Evolutionary conservation across 1,140 invertebrate genomes (phyloP).

Genomic region (Cherax destructor): DNA sequence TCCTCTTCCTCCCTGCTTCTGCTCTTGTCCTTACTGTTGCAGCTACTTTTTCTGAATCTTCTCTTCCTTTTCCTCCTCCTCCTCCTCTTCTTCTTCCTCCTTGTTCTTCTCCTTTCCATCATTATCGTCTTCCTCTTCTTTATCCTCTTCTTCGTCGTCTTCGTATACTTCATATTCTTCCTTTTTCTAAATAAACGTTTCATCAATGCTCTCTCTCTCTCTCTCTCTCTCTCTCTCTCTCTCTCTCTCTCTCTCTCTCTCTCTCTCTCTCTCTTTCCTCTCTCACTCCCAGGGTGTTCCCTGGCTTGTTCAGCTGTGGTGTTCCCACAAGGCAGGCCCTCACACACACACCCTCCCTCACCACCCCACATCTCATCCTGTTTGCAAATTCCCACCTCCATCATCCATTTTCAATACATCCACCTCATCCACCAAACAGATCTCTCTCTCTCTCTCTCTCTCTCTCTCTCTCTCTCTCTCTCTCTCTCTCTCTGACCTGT

Average conservation of each 20-base stretch:
- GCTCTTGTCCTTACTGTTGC: too few species aligned
- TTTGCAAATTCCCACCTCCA: background rate
- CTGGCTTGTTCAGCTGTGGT: background rate
- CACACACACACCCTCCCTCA: background rate
- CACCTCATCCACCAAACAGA: background rate
- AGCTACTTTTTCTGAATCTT: background rate
- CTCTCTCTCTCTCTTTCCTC: background rate
- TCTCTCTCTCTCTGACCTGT: too few species aligned
- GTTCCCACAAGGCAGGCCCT: background rate
- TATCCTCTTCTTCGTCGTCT: background rate
- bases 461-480: too few species aligned
- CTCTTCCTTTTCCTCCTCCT: background rate
- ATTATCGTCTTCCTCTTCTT: background rate
- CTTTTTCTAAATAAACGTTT: background rate
- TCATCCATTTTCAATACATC: background rate
- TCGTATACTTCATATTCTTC: background rate
- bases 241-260: background rate
- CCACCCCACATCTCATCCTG: background rate
- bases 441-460: background rate
- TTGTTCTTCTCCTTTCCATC: too few species aligned
- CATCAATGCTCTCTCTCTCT: background rate
- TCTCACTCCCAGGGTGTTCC: too few species aligned
- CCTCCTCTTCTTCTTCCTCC: background rate
- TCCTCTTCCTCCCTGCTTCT: background rate
- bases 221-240: conserved; percentile 3